phyloP scores from a whole-genome alignment of 2,797 vertebrate species.

The Antennarius maculatus region DNA sequence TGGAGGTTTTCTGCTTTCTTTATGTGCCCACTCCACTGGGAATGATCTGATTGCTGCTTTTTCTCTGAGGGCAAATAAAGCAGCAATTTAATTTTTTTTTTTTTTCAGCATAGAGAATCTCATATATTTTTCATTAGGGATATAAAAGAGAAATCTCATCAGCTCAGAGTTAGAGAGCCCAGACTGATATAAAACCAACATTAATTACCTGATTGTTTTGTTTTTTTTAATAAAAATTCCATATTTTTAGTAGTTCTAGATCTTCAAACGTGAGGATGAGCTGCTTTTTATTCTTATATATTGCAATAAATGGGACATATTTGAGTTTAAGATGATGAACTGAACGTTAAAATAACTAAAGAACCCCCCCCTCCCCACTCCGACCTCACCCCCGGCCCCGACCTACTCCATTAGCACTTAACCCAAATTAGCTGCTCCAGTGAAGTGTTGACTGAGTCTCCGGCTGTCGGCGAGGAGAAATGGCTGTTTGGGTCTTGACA shows the following conservation, averaged over 20 bases:
- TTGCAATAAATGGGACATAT: background rate
- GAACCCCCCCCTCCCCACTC: no score
- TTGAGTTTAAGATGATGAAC: background rate
- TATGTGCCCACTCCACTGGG: conserved; percentile 34
- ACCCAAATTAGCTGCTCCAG: conserved; percentile 68
- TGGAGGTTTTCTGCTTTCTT: conserved; percentile 44
- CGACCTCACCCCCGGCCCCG: background rate
- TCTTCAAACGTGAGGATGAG: background rate
- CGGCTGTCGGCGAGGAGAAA: conserved; percentile 60
- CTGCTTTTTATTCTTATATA: background rate
- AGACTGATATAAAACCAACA: background rate
- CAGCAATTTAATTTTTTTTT: conserved; percentile 39
- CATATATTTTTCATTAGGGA: conserved; percentile 61
- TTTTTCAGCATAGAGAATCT: conserved; percentile 26
- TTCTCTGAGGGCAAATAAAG: conserved; percentile 37
- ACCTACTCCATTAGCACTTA: conserved; percentile 54
- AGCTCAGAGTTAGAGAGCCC: conserved; percentile 6
- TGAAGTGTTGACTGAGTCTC: conserved; percentile 54
- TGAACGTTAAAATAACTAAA: no score
- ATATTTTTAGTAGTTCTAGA: background rate
- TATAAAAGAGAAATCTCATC: conserved; percentile 29
- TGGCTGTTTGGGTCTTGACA: conserved; percentile 53
- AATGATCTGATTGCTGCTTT: conserved; percentile 34
- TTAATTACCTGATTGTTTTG: background rate
- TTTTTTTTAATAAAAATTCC: background rate